Evolutionary conservation across 2,888 invertebrate genomes (phyloP), one percentile per base, ranked within the genome.

Genomic region (Lagria hirta): DNA sequence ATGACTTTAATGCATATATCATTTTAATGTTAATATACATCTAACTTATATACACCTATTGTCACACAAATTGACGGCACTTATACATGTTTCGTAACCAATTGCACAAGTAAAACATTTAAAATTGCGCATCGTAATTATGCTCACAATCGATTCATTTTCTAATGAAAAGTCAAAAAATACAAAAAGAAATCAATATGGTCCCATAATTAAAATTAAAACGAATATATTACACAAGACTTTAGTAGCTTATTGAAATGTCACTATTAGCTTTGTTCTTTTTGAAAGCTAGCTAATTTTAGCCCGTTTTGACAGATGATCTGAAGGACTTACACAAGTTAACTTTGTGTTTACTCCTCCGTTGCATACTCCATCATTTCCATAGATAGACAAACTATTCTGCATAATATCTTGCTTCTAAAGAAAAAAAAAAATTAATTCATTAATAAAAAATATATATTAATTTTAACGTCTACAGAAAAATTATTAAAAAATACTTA

Each of bases 211-310:
- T 42, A 45, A 42, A 43, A 52, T 34, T 21, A 36, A 32, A 55
- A 46, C 30, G 48, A 43, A 14, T 10, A n/a, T n/a, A n/a, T n/a
- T n/a, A n/a, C 28, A 27, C 48, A 11, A 29, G 5, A 40, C 24
- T 35, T 23, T 30, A 27, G 44, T n/a, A 50, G 43, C 33, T 53
- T 52, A 60, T 49, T 55, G 61, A 60, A 62, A 61, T 35, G 56
- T 59, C 48, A 61, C 56, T 48, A 63, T 49, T 47, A 58, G 58
- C 49, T 61, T 63, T 21, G 57, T 50, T 12, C 54, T 52, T 48
- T 53, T 47, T 26, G 48, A 52, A 60, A 68, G 71, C 73, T 71
- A 73, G 70, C 73, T 73, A 60, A 72, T 72, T 57, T 73, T 73
- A 51, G 70, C 68, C 33, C 71, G 63, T 62, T 73, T 73, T 15